phyloP scores from a whole-genome alignment of 2,888 invertebrate genomes.

The Leptopilina syphax region DNA sequence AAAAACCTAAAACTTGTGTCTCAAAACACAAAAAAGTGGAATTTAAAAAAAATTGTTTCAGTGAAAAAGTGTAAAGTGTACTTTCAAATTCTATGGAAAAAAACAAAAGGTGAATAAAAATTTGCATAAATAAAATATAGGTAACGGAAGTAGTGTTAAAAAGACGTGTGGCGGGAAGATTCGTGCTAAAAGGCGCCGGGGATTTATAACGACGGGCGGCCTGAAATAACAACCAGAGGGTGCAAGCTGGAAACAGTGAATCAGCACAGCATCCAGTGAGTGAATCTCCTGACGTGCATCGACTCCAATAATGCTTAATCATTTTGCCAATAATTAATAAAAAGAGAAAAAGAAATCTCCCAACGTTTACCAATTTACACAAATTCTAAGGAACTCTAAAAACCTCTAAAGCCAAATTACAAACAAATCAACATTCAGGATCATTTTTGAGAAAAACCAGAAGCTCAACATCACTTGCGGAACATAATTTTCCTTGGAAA shows the following conservation, averaged over 20 bases:
- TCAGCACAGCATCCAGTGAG: constrained; percentile 55
- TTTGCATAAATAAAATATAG: constrained; percentile 15
- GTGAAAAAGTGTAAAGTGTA: neutral
- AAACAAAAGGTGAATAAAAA: neutral
- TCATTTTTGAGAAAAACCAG: constrained; percentile 61
- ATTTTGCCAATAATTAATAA: constrained; percentile 11
- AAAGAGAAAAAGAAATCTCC: neutral
- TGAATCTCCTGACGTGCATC: constrained; percentile 59
- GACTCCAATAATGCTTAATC: constrained; percentile 43
- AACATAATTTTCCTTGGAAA: constrained; percentile 58
- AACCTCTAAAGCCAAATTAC: neutral
- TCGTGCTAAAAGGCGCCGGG: constrained; percentile 48
- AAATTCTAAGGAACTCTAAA: neutral
- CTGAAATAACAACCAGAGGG: constrained; percentile 66
- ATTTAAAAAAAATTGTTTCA: neutral
- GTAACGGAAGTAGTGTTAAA: constrained; percentile 20
- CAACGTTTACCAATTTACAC: neutral
- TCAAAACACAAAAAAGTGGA: neutral
- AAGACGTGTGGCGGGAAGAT: constrained; percentile 44
- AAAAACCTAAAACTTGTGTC: too few relatives aligned
- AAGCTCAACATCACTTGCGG: constrained; percentile 51
- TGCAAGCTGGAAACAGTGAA: constrained; percentile 57
- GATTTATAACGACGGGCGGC: constrained; percentile 58
- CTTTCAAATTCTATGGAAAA: neutral
- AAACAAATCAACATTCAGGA: constrained; percentile 20